Percentiles rank a stretch among this genome's conserved stretches.
phyloP scores from a whole-genome alignment of 23 tunicate genomes.

The Trididemnum miniatum region DNA sequence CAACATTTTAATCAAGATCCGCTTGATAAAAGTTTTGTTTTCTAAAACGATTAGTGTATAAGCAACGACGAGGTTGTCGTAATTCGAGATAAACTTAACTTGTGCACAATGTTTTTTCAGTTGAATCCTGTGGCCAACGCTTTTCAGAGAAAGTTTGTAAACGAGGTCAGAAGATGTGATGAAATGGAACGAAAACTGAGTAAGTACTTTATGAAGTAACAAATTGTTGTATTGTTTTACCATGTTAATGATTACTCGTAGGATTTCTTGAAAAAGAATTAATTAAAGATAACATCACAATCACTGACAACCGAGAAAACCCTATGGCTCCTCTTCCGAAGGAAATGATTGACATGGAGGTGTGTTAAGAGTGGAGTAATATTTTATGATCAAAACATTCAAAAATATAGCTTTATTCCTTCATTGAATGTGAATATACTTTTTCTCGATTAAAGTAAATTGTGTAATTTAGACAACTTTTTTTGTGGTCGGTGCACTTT shows the following conservation, averaged over 20 bases:
- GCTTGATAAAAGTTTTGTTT: too few relatives aligned
- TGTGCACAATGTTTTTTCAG: conserved; percentile 37
- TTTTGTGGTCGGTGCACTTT: too few relatives aligned
- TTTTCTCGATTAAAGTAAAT: too few relatives aligned
- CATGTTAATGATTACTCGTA: not conserved
- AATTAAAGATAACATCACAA: conserved; percentile 73
- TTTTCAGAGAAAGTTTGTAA: conserved; percentile 93
- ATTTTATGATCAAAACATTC: too few relatives aligned
- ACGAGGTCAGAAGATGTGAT: conserved; percentile 96
- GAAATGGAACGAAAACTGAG: conserved; percentile 97
- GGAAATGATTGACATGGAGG: conserved; percentile 93
- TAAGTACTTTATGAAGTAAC: conserved; percentile 31
- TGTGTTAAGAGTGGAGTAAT: too few relatives aligned
- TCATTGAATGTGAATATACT: too few relatives aligned
- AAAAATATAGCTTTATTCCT: too few relatives aligned
- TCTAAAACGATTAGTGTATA: too few relatives aligned
- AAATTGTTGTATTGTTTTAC: not conserved
- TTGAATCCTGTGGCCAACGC: conserved; percentile 89
- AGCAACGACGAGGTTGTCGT: too few relatives aligned
- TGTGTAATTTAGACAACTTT: too few relatives aligned
- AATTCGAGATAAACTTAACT: too few relatives aligned
- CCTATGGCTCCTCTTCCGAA: conserved; percentile 91
- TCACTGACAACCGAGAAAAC: conserved; percentile 82
- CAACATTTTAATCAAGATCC: too few relatives aligned
- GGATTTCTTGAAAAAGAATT: conserved; percentile 77